Percentiles rank a stretch among this genome's conserved stretches.
These are phyloP conservation scores for Lindbergichthys nudifrons DNA, from an alignment of 2,797 vertebrate genomes.

Conservation along the genomic window DNA sequence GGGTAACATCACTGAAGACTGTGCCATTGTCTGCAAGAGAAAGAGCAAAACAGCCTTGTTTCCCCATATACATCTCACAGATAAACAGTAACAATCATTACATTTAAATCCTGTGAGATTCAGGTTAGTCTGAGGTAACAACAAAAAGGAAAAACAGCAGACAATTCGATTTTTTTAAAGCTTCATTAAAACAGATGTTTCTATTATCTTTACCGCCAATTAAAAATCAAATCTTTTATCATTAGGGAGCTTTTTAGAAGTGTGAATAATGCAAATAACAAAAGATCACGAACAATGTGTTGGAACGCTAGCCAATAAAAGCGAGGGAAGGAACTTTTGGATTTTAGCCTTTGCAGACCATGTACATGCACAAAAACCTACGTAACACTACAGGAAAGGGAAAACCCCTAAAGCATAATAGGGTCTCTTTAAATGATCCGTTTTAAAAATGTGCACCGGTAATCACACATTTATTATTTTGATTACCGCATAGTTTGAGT, in stretches of 20 bases:
- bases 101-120: background rate
- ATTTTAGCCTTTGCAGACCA: no score
- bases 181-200: background rate
- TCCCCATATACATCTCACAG: background rate
- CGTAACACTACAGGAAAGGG: no score
- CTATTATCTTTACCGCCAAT: background rate
- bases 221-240: background rate
- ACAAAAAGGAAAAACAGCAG: background rate
- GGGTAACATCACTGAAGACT: constrained; percentile 90
- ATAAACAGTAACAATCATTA: background rate
- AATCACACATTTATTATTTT: background rate
- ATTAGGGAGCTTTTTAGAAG: background rate
- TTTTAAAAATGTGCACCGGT: background rate
- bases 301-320: no score
- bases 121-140: background rate
- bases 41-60: constrained; percentile 10
- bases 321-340: no score
- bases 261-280: no score
- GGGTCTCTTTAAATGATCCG: no score
- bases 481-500: background rate
- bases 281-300: no score
- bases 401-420: no score
- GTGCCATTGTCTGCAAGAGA: constrained; percentile 86
- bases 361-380: no score
- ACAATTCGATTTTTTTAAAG: background rate